phyloP scores from a whole-genome alignment of 1,140 invertebrate genomes.

The Acromyrmex heyeri region DNA sequence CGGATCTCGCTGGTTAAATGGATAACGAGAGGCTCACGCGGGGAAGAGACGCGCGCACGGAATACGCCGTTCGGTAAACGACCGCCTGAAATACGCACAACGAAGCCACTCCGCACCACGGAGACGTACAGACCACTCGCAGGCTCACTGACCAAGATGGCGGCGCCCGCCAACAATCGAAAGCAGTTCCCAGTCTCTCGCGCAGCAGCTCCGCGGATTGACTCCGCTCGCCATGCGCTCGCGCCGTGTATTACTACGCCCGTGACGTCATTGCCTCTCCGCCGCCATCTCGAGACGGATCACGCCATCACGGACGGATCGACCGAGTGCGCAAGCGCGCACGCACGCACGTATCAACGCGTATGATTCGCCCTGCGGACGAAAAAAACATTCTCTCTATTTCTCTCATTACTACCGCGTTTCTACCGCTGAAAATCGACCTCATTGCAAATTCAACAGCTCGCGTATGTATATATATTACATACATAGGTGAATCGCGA shows the following conservation, averaged over 20 bases:
- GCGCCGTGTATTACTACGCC: constrained; percentile 75
- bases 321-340: constrained; percentile 10
- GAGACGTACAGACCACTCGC: constrained; percentile 80
- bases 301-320: constrained; percentile 19
- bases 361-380: background rate
- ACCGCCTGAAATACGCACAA: constrained; percentile 80
- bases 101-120: constrained; percentile 76
- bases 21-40: constrained; percentile 72
- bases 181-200: constrained; percentile 79
- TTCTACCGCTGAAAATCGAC: too few relatives aligned
- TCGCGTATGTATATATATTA: background rate
- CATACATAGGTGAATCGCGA: background rate
- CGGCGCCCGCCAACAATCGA: constrained; percentile 85
- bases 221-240: constrained; percentile 71
- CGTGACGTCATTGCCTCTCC: constrained; percentile 69
- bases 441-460: background rate
- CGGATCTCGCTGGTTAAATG: constrained; percentile 84
- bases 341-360: background rate
- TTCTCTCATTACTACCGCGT: background rate
- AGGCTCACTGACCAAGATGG: constrained; percentile 84
- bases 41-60: constrained; percentile 70
- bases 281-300: constrained; percentile 38
- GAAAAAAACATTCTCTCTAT: background rate
- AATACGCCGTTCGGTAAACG: constrained; percentile 77
- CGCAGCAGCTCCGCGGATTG: constrained; percentile 72